A percentile compares a stretch with the other conserved stretches of the same genome.
These are phyloP conservation scores for Drosophila kanapiae DNA, from an alignment of 1,140 invertebrate genomes.

Conservation along the genomic window DNA sequence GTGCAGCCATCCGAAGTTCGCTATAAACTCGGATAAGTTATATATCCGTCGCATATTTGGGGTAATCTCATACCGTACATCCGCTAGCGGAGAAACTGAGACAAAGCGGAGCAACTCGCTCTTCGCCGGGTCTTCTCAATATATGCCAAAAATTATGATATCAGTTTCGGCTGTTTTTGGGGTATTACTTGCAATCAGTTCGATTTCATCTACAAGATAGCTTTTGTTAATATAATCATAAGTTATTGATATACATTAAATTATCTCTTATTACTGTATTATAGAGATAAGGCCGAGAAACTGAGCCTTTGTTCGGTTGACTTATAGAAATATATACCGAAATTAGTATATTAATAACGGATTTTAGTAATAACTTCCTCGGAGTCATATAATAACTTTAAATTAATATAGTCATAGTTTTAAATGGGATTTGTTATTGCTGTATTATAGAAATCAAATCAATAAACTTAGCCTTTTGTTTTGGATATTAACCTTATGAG, in stretches of 20 bases:
- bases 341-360: background rate
- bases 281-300: background rate
- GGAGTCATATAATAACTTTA: background rate
- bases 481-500: no score
- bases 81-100: slow-evolving; percentile 24
- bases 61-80: slow-evolving; percentile 46
- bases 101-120: slow-evolving; percentile 7
- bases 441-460: background rate
- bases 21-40: slow-evolving; percentile 76
- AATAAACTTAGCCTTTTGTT: background rate
- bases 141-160: slow-evolving; percentile 15
- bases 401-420: slow-evolving; percentile 1
- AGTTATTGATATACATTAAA: background rate
- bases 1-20: slow-evolving; percentile 40
- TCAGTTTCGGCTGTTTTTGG: background rate
- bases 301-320: background rate
- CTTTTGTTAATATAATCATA: background rate
- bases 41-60: slow-evolving; percentile 68
- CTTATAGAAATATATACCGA: background rate
- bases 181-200: slow-evolving; percentile 7
- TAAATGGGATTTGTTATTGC: background rate
- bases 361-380: background rate
- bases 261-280: background rate
- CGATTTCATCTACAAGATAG: background rate
- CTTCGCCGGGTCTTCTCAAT: background rate